Percentiles rank a stretch among this genome's conserved stretches.
phyloP scores from a whole-genome alignment of 2,113 vertebrate genomes.

The Proteles cristata region DNA sequence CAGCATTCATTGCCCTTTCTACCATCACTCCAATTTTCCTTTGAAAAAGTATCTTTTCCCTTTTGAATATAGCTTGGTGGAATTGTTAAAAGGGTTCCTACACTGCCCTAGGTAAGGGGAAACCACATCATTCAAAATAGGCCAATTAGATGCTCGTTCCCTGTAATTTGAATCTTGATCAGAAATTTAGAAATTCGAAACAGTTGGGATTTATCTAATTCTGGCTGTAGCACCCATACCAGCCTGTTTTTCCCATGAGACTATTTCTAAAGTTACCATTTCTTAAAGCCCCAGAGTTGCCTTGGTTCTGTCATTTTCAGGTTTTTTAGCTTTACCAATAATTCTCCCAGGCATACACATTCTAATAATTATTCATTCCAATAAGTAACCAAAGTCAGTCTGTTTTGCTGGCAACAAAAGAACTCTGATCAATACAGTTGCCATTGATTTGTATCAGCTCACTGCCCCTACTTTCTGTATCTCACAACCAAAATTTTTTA shows the following conservation, averaged over 20 bases:
- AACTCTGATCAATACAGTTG: background rate
- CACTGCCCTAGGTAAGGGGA: background rate
- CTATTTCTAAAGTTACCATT: background rate
- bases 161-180: background rate
- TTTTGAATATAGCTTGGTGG: background rate
- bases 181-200: background rate
- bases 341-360: background rate
- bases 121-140: background rate
- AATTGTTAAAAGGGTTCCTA: background rate
- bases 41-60: background rate
- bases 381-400: background rate
- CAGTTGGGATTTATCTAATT: background rate
- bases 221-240: accelerated
- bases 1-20: background rate
- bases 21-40: background rate
- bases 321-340: background rate
- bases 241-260: background rate
- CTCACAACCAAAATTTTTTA: background rate
- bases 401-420: background rate
- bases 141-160: background rate
- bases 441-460: background rate
- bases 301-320: background rate
- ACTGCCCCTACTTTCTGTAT: background rate
- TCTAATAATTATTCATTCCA: background rate
- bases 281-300: background rate